Evolutionary conservation across 2,797 vertebrate genomes (phyloP).

Genomic region (Melanotaenia parkinsoni): DNA sequence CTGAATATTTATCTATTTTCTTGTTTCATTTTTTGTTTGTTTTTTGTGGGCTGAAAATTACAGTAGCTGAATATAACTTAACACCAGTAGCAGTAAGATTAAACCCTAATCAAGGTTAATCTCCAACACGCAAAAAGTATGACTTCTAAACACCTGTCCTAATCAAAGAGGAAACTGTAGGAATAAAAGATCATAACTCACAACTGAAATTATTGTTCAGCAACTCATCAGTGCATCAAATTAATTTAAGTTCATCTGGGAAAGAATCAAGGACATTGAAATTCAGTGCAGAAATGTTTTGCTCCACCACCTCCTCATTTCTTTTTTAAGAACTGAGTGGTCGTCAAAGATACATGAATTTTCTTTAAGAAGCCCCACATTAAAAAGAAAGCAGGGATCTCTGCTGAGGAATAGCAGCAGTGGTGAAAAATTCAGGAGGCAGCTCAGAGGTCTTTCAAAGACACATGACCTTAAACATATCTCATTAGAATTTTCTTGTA

Average conservation of each 20-base stretch:
- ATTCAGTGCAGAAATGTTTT: constrained; percentile 34
- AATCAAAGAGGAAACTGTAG: background rate
- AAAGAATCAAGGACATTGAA: constrained; percentile 29
- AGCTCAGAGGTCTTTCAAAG: constrained; percentile 28
- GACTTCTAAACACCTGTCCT: background rate
- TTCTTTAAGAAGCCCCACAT: constrained; percentile 22
- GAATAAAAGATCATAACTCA: background rate
- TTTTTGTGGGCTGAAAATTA: background rate
- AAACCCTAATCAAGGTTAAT: background rate
- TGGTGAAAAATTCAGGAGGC: constrained; percentile 24
- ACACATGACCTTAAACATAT: constrained; percentile 27
- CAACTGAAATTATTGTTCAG: background rate
- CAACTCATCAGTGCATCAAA: constrained; percentile 13
- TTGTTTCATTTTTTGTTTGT: background rate
- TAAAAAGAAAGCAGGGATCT: constrained; percentile 21
- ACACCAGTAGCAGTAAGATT: too few species aligned
- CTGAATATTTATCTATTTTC: background rate
- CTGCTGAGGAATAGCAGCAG: background rate
- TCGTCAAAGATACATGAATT: constrained; percentile 28
- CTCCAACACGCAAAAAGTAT: too few species aligned
- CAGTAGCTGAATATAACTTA: background rate
- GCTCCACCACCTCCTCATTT: constrained; percentile 21
- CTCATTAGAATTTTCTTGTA: constrained; percentile 16
- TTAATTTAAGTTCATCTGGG: constrained; percentile 27
- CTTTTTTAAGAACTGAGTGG: constrained; percentile 26